Conservation (phyloP, 2,797 vertebrate species). For the Takifugu ocellatus region DNA sequence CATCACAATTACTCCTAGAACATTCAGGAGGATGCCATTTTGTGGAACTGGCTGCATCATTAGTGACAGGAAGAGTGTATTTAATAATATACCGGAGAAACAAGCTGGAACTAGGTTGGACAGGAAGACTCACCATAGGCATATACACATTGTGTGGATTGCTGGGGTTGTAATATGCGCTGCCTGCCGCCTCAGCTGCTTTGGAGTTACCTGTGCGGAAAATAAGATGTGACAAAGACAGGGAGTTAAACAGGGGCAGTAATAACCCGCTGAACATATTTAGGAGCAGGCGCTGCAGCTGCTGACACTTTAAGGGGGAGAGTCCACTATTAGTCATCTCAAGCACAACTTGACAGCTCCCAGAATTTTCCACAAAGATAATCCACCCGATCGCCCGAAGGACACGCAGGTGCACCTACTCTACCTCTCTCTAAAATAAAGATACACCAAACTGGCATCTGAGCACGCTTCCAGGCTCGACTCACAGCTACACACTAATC, state of each 20-base stretch:
- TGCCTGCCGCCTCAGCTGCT: conserved; percentile 85
- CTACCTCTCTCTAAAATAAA: conserved; percentile 9
- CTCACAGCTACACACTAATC: conserved; percentile 7
- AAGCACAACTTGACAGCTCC: conserved; percentile 36
- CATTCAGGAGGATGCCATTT: too few species aligned
- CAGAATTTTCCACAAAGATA: conserved; percentile 21
- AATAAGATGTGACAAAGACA: conserved; percentile 26
- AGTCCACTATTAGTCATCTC: conserved; percentile 25
- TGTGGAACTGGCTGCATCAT: too few species aligned
- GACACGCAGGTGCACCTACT: conserved; percentile 14
- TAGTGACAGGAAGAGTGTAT: too few species aligned
- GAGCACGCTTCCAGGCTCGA: conserved; percentile 4
- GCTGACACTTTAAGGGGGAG: conserved; percentile 5
- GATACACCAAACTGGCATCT: conserved; percentile 22
- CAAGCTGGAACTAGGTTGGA: not conserved
- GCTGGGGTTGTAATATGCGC: conserved; percentile 87
- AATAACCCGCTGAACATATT: conserved; percentile 19
- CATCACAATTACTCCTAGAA: too few species aligned
- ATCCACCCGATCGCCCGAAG: conserved; percentile 10
- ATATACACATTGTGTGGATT: conserved; percentile 92
- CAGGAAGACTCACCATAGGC: conserved; percentile 80
- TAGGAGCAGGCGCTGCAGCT: conserved; percentile 28
- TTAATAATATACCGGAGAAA: too few species aligned
- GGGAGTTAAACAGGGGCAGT: not conserved
- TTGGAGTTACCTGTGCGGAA: conserved; percentile 73